phyloP scores from a whole-genome alignment of 37 sponge, comb jelly and placozoan species.

The Petrosia ficiformis region DNA sequence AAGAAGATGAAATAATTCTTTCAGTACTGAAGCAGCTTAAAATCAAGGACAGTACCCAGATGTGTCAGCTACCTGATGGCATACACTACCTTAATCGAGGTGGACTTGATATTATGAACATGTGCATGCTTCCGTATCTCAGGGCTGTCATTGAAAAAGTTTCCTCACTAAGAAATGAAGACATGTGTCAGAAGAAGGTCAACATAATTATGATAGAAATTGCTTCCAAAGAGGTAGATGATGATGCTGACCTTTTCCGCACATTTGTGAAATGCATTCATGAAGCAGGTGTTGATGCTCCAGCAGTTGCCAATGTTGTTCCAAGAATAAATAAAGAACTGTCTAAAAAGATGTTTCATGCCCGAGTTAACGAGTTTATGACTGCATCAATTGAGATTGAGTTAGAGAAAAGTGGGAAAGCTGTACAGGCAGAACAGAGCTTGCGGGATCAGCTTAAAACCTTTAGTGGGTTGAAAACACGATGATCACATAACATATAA shows the following conservation, averaged over 20 bases:
- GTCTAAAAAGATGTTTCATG: constrained; percentile 1
- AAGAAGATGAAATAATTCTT: too few species aligned
- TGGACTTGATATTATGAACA: background rate
- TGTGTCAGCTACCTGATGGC: background rate
- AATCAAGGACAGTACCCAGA: too few species aligned
- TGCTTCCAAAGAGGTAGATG: background rate
- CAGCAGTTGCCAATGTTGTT: background rate
- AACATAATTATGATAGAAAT: background rate
- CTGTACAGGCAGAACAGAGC: constrained; percentile 14
- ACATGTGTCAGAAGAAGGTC: background rate
- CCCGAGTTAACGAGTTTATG: constrained; percentile 14
- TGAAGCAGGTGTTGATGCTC: background rate
- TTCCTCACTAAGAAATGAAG: constrained; percentile 5
- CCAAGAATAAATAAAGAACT: background rate
- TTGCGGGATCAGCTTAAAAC: constrained; percentile 6
- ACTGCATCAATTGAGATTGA: constrained; percentile 8
- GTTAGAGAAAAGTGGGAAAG: constrained; percentile 11
- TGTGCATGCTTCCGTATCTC: background rate
- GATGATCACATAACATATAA: too few species aligned
- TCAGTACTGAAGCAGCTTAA: too few species aligned
- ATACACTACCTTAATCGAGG: background rate
- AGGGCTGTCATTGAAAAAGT: background rate
- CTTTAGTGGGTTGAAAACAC: background rate
- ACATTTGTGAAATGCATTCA: background rate
- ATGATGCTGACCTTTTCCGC: background rate